Evolutionary conservation across 1,140 invertebrate species (phyloP), one percentile per base, ranked within the genome.

Genomic region (Acromyrmex echinatior): DNA sequence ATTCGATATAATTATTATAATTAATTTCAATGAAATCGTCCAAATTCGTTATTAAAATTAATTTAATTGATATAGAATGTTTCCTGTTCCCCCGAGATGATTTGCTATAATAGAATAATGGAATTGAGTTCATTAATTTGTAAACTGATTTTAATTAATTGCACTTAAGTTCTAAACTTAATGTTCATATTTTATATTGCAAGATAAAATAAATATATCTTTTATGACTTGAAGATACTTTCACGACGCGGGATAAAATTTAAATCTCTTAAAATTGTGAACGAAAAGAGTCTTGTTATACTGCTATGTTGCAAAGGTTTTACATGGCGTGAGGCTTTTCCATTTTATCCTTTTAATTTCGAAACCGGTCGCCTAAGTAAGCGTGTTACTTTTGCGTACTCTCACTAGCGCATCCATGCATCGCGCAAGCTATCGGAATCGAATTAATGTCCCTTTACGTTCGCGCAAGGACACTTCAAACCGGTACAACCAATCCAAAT

Each of bases 371-470:
- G 31, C 78, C 31, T 18, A 66, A 79, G 51, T 58, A 73, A 73
- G 68, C 65, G 35, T 18, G 51, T 62, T 84, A 45, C 80, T 65
- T 62, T 84, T 45, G 68, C 25, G 39, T 49, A 5, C 31, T 80
- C 63, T 28, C 78, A 10, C 53, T 60, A 53, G 4, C 51, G 80
- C 53, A 60, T 49, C 35, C 39, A 49, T 84, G 70, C n/a, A 45
- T 82, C n/a, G 56, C 39, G 68, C 68, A 60, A 84, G 18, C 80
- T 39, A 81, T 81, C 10, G 66, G 39, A 74, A 84, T 76, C 80
- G 70, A 74, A 84, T 84, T 84, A 84, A 84, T 56, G 9, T 82
- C 56, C 70, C 80, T 84, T 84, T 84, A 74, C 80, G 35, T 49
- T 76, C 39, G 58, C 70, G 28, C n/a, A 62, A 62, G 56, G 68